Evolutionary conservation across 2,888 invertebrate genomes (phyloP), one percentile per base, ranked within the genome.

Genomic region (Epicampocera succincta): DNA sequence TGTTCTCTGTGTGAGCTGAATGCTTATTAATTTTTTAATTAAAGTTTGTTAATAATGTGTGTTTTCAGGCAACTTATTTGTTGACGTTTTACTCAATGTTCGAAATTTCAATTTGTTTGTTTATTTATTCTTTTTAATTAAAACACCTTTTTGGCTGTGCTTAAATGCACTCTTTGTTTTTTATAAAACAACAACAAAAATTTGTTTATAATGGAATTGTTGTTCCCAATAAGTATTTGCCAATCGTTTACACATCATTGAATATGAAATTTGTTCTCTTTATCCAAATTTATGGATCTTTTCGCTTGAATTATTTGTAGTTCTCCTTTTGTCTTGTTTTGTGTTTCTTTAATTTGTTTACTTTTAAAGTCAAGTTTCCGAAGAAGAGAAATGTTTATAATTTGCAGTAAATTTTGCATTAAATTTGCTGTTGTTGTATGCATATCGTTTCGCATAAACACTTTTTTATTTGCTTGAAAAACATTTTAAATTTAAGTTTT

Each of bases 231-330:
- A 63, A n/a, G 19, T 33, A 33, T 33, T 33, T 63, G 13, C 44
- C 65, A 65, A 66, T 19, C 42, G 48, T 68, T 68, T 61, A 76
- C 69, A 76, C 69, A n/a, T 76, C 69, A 69, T 63, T 69, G 76
- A 69, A 69, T 69, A 54, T 69, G 60, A 38, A 68, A 68, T 52
- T 56, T 50, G 15, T 48, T 17, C 38, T 40, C 40, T 48, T 77
- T 50, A 78, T 72, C 65, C 2, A 50, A 65, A 72, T 72, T 72
- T 72, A 50, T 58, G 33, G 52, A 72, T 72, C 72, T 78, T 46
- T 66, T 52, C 33, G 71, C 78, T 52, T 78, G 78, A 66, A 65
- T 72, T 65, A 40, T 52, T 60, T 52, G 29, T 60, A 54, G 56
- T 74, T n/a, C 4, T 13, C 38, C 44, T 44, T 29, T 54, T 8